These are phyloP conservation scores for Uloborus diversus DNA, from an alignment of 1,140 invertebrate genomes.

Conservation along the genomic window DNA sequence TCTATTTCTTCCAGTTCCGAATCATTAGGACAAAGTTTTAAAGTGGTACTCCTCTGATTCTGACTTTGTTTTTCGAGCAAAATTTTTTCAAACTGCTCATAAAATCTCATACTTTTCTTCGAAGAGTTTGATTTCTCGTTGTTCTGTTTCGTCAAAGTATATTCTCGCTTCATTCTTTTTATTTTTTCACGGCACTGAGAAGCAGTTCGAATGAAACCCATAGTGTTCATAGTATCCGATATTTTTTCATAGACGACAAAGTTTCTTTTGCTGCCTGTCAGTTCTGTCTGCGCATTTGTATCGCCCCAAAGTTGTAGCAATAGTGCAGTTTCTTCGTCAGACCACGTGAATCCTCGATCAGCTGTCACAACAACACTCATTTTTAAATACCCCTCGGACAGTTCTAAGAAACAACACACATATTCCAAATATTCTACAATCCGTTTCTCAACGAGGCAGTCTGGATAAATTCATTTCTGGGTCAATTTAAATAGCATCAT, in stretches of 20 bases:
- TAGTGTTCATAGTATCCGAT: constrained; percentile 26
- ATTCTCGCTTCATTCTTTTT: constrained; percentile 53
- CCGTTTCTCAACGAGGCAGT: no score
- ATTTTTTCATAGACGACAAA: constrained; percentile 43
- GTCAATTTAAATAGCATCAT: no score
- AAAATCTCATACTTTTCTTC: constrained; percentile 51
- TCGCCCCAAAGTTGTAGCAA: constrained; percentile 28
- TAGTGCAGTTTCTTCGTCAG: constrained; percentile 39
- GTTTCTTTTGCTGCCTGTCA: constrained; percentile 35
- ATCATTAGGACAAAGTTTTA: background rate
- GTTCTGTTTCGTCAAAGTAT: constrained; percentile 33
- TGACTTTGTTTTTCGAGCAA: constrained; percentile 14
- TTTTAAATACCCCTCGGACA: no score
- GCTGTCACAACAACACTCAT: constrained; percentile 24
- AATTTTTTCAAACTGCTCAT: constrained; percentile 43
- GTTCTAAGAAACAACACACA: no score
- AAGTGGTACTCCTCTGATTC: background rate
- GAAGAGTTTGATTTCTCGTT: background rate
- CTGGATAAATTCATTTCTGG: no score
- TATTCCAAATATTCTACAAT: no score
- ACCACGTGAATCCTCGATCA: constrained; percentile 53
- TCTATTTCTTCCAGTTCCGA: background rate
- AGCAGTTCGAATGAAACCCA: constrained; percentile 33
- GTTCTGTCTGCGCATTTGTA: constrained; percentile 24
- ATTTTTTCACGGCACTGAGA: constrained; percentile 53